A percentile compares a stretch with the other conserved stretches of the same genome.
phyloP scores from a whole-genome alignment of 2,888 invertebrate species.

The Agelastica alni region DNA sequence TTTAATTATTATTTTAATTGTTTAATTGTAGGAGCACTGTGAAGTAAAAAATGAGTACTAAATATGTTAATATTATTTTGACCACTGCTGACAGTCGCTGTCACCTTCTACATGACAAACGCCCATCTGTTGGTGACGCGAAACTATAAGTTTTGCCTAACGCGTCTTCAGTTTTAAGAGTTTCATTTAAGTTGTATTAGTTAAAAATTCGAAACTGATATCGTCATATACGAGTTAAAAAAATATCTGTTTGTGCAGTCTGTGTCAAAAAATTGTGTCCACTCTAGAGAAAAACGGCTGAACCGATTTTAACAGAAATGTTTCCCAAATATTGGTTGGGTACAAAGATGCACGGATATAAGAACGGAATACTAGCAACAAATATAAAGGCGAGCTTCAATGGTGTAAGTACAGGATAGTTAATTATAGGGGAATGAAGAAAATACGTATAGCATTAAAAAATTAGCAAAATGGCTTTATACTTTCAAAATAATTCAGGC shows the following conservation, averaged over 20 bases:
- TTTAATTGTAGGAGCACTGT: no score
- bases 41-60: no score
- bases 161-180: no score
- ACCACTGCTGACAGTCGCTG: no score
- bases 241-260: constrained; percentile 19
- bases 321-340: no score
- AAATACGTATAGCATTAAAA: neutral
- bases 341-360: constrained; percentile 12
- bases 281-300: constrained; percentile 18
- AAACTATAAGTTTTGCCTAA: no score
- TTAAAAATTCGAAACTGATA: neutral
- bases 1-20: no score
- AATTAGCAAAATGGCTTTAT: neutral
- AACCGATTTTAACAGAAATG: constrained; percentile 12
- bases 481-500: no score
- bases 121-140: no score
- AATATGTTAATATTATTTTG: no score
- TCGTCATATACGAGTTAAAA: neutral
- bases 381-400: constrained; percentile 11
- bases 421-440: constrained; percentile 12
- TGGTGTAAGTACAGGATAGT: constrained; percentile 19
- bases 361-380: constrained; percentile 10
- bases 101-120: no score
- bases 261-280: constrained; percentile 17
- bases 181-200: no score